phyloP scores from a whole-genome alignment of 2,797 vertebrate genomes.

The Schizothorax lantsangensis region DNA sequence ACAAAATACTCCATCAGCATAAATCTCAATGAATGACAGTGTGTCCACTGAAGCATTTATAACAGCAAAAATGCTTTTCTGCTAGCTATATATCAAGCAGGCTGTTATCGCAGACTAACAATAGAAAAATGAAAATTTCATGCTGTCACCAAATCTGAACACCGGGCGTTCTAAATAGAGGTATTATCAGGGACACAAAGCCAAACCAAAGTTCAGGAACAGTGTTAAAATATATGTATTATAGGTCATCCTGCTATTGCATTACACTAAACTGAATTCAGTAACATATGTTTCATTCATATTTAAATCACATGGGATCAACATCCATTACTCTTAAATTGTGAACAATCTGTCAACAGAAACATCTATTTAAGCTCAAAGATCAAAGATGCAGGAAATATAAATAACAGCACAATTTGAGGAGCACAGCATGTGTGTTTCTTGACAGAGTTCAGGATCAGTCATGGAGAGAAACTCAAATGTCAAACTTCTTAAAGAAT shows the following conservation, averaged over 20 bases:
- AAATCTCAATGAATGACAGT: slow-evolving; percentile 24
- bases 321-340: neutral
- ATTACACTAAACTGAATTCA: slow-evolving; percentile 5
- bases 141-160: slow-evolving; percentile 12
- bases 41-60: neutral
- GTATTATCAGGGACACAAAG: neutral
- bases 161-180: neutral
- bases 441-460: neutral
- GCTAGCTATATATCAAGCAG: neutral
- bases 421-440: neutral
- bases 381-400: neutral
- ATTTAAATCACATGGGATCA: neutral
- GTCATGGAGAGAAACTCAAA: neutral
- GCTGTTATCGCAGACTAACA: neutral
- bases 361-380: neutral
- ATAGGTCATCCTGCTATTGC: neutral
- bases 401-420: neutral
- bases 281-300: neutral
- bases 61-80: slow-evolving; percentile 17
- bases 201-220: neutral
- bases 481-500: neutral
- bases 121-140: neutral
- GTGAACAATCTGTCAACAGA: neutral
- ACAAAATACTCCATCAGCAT: slow-evolving; percentile 35
- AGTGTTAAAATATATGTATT: neutral